Base-by-base conservation (phyloP, 2,113 vertebrate species). In the Microtus ochrogaster region DNA sequence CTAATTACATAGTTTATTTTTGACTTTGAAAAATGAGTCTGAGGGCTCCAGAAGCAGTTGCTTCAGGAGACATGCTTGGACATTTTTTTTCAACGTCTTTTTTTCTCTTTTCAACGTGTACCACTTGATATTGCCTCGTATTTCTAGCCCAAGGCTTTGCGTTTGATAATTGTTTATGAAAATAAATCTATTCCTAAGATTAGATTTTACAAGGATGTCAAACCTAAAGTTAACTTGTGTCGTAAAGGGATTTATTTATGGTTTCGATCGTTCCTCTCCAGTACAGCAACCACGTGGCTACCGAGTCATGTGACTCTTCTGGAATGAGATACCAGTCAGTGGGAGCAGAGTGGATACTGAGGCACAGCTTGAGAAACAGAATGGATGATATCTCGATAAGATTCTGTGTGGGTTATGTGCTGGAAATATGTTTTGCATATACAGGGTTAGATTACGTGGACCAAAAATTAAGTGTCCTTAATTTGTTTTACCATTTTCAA, bases 1-100 rank as follows among this genome's bases (percentile, higher is more conserved):
- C 97, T 93, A 13, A 91, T 97, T 97, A 85, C 82, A 95, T 96
- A 95, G 97, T 97, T 97, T 98, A 96, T 97, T 98, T 98, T 98
- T 96, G 89, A 93, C 83, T 66, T 97, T 97, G 86, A 86, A 55
- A 95, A 96, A 74, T 86, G 76, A 97, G 91, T 94, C 85, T 92
- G 44, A 10, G 19, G 73, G 74, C 82, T 97, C 81, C 4, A 1
- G 73, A 89, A 93, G 33, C 58, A 2, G 58, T 58, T 58, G 19
- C 91, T 74, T 96, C 49, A 33, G 96, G 24, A 91, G 87, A 89
- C 0, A 88, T 9, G 77, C 66, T 92, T 70, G 33, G 14, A 33
- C 78, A 9, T 16, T 84, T 90, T 39, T 39, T 39, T 36, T 10
- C 1, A 87, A 90, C 73, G 13, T 70, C 55, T 68, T 58, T 93